A percentile compares a stretch with the other conserved stretches of the same genome.
phyloP scores from a whole-genome alignment of 2,888 invertebrate genomes.

The Cantharis nigra region DNA sequence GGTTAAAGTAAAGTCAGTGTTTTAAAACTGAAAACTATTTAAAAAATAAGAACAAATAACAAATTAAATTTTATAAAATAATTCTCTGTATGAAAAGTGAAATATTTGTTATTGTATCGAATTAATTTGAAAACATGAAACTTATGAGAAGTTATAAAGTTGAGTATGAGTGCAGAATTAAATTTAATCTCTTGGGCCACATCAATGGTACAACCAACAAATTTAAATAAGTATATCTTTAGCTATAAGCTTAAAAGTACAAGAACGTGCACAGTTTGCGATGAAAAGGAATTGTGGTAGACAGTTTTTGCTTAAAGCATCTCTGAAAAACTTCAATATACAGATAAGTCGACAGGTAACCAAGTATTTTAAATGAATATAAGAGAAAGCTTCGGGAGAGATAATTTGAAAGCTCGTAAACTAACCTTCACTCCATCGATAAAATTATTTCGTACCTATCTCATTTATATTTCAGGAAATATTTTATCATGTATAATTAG shows the following conservation, averaged over 20 bases:
- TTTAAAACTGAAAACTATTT: neutral
- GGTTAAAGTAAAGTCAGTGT: neutral
- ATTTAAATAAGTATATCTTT: conserved; percentile 2
- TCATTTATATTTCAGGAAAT: neutral
- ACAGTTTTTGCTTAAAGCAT: neutral
- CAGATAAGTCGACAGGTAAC: neutral
- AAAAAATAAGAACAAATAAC: too few relatives aligned
- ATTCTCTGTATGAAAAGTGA: neutral
- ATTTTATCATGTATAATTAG: neutral
- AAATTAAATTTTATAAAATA: too few relatives aligned
- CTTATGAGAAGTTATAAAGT: neutral
- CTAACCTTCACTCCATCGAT: neutral
- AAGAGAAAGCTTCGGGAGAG: neutral
- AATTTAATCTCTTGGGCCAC: conserved; percentile 6
- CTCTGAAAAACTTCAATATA: neutral
- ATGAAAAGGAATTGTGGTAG: conserved; percentile 3
- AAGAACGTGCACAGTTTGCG: neutral
- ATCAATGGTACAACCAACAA: conserved; percentile 3
- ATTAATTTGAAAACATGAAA: neutral
- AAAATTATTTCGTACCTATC: neutral
- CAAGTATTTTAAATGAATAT: neutral
- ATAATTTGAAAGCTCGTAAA: neutral
- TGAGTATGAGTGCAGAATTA: neutral
- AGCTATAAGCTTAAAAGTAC: neutral
- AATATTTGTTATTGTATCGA: neutral